Percentiles rank a stretch among this genome's conserved stretches.
phyloP scores from a whole-genome alignment of 2,888 invertebrate species.

The Hirtodrosophila confusa region DNA sequence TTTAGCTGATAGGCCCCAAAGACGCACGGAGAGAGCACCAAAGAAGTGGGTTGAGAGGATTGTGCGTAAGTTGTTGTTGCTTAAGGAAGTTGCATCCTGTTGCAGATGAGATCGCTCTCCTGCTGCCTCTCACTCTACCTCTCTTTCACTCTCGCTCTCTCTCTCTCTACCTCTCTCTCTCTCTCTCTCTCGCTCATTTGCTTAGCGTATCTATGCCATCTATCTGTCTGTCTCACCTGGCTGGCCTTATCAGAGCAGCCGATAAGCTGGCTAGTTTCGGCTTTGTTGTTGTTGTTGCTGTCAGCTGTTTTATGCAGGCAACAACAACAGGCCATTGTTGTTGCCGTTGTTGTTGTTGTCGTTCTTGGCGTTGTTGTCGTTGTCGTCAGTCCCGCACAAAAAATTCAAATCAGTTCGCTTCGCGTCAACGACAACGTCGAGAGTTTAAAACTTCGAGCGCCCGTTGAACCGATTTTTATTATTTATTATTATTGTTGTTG shows the following conservation, averaged over 20 bases:
- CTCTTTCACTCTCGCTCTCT: neutral
- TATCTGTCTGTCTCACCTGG: constrained; percentile 52
- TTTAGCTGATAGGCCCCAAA: no score
- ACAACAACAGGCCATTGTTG: constrained; percentile 22
- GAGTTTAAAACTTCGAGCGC: constrained; percentile 43
- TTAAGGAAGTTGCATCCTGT: constrained; percentile 8
- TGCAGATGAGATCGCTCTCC: neutral
- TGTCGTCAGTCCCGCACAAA: constrained; percentile 31
- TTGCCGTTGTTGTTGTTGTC: constrained; percentile 13
- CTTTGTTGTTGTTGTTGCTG: constrained; percentile 35
- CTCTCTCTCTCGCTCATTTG: neutral
- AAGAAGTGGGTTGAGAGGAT: neutral
- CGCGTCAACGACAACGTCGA: constrained; percentile 62
- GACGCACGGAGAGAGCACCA: neutral
- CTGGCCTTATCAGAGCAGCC: constrained; percentile 39
- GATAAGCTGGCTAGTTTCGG: constrained; percentile 54
- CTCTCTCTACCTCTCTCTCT: neutral
- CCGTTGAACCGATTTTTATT: constrained; percentile 26
- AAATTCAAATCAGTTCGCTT: constrained; percentile 72
- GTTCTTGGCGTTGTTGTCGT: constrained; percentile 13
- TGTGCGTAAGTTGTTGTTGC: neutral
- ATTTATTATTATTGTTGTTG: constrained; percentile 1
- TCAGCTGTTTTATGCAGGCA: constrained; percentile 46
- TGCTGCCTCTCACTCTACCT: neutral
- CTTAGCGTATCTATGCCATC: constrained; percentile 40